A percentile compares a stretch with the other conserved stretches of the same genome.
Conservation (phyloP, 2,113 vertebrate genomes). For the Callithrix jacchus region DNA sequence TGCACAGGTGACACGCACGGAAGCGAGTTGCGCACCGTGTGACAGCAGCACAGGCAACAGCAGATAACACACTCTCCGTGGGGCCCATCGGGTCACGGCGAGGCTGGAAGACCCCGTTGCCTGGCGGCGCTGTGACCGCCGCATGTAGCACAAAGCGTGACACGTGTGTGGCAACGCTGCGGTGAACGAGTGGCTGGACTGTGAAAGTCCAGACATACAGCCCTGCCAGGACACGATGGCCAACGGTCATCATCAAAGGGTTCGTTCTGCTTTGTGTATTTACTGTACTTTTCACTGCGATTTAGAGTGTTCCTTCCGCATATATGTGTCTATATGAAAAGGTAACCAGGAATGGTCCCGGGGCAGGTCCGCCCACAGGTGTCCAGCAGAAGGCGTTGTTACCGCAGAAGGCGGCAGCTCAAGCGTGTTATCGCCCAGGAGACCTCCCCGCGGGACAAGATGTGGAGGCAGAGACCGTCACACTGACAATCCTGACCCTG, state of each 20-base stretch:
- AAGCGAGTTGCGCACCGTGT: fast-evolving
- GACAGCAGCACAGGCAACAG: not conserved
- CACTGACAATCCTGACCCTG: not conserved
- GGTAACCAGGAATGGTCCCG: not conserved
- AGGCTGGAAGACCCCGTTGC: not conserved
- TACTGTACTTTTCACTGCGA: not conserved
- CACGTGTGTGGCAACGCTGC: not conserved
- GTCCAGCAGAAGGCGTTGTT: not conserved
- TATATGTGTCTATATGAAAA: too few relatives aligned
- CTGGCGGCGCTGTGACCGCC: fast-evolving
- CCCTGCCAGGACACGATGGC: not conserved
- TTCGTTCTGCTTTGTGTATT: not conserved
- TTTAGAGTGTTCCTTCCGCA: not conserved
- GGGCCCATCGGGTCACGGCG: not conserved
- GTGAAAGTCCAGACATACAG: not conserved
- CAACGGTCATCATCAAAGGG: not conserved
- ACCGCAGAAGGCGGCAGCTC: not conserved
- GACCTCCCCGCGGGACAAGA: not conserved
- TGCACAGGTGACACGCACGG: fast-evolving
- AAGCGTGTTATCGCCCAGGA: not conserved
- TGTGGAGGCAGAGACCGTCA: not conserved
- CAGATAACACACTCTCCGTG: too few relatives aligned
- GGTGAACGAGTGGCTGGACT: too few relatives aligned
- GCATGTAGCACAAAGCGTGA: too few relatives aligned
- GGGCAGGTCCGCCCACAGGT: not conserved